These are phyloP conservation scores for Melanchra persicariae DNA, from an alignment of 2,888 invertebrate genomes.

Conservation along the genomic window DNA sequence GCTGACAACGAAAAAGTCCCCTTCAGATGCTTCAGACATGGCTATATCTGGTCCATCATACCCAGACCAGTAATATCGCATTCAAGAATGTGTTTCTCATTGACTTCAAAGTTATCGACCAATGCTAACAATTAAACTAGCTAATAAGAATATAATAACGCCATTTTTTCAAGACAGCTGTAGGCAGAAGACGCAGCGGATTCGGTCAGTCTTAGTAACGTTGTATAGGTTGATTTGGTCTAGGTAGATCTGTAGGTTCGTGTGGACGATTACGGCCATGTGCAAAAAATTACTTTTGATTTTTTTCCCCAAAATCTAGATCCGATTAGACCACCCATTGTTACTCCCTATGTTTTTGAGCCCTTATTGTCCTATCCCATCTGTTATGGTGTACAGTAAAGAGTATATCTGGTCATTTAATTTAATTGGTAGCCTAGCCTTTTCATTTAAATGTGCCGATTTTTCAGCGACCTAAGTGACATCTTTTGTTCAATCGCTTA, in stretches of 20 bases:
- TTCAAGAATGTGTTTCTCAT: not conserved
- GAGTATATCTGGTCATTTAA: no score
- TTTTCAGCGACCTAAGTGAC: no score
- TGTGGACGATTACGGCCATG: constrained; percentile 55
- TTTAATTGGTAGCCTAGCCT: no score
- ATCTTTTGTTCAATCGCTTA: no score
- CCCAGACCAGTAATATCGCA: not conserved
- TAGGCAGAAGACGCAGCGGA: constrained; percentile 72
- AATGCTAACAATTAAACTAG: constrained; percentile 32
- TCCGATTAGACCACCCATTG: no score
- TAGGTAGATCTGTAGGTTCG: constrained; percentile 65
- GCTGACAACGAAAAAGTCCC: not conserved
- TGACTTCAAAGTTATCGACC: constrained; percentile 44
- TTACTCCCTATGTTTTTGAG: no score
- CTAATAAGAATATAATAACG: constrained; percentile 67
- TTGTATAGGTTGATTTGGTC: constrained; percentile 67
- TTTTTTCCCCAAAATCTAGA: no score
- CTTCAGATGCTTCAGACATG: not conserved
- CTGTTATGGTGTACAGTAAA: no score
- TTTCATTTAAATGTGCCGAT: no score
- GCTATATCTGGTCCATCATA: not conserved
- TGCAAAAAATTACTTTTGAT: constrained; percentile 50
- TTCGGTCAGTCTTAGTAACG: constrained; percentile 67
- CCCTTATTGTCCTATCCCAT: no score
- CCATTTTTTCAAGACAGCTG: constrained; percentile 78